Base-by-base conservation (phyloP, 2,797 vertebrate genomes). In the Arctocebus calabarensis region DNA sequence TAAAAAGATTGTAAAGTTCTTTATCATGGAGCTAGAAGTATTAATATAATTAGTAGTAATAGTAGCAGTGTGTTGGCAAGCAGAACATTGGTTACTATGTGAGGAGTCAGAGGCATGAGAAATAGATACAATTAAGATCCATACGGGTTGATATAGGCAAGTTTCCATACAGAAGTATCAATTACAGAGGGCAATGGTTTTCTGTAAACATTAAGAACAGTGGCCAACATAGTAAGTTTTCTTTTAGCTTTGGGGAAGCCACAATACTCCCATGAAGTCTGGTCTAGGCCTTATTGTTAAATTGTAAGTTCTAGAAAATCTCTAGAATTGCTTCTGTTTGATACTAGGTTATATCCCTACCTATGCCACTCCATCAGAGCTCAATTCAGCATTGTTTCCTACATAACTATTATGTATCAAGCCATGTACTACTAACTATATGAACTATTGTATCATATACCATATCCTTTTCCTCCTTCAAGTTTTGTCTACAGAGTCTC, bases 201-300 rank as follows among this genome's bases (percentile, higher is more conserved):
- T 59, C 79, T 86, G 2, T 32, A 96, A 95, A 91, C 20, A 3
- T 92, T 85, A 78, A 70, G 27, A 83, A 45, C n/a, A 94, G 48
- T 93, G 32, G 23, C 14, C 29, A 45, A 17, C 64, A 62, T 29
- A 70, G 1, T 37, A 82, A 25, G n/a, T 11, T 37, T 91, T 86
- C 16, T 91, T 94, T 94, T 45, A 79, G 25, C 52, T 16, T 95
- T 91, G 62, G 40, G 64, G 25, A 8, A 90, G 3, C 29, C 77
- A 14, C 62, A 11, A 8, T 79, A 86, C 5, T 87, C n/a, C 8
- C 13, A 75, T 45, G 12, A 2, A 88, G 48, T 79, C 27, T 88
- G 83, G 4, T 66, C 81, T 13, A 91, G 59, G 25, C 14, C 48
- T 93, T 86, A 9, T 2, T 91, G 5, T 57, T 95, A 23, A 83